These are phyloP conservation scores for Callipepla californica DNA, from an alignment of 2,113 vertebrate genomes.

Conservation along the genomic window DNA sequence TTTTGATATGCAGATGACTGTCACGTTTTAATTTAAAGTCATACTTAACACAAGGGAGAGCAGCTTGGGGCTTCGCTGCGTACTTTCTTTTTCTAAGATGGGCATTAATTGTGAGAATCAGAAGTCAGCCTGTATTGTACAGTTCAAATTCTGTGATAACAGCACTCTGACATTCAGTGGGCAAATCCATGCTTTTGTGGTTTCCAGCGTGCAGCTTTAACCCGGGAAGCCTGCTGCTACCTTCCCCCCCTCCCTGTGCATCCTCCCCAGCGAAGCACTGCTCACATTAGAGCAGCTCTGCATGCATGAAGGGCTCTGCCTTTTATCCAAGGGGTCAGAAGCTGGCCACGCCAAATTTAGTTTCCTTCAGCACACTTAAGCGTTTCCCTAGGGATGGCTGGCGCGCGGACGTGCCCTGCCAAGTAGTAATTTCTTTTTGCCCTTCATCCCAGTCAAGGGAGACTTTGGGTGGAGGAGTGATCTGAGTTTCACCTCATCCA, in stretches of 20 bases:
- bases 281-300: not conserved
- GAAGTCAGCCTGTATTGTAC: not conserved
- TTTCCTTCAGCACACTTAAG: slow-evolving; percentile 30
- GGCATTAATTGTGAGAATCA: not conserved
- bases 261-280: not conserved
- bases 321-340: slow-evolving; percentile 33
- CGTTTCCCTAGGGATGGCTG: not conserved
- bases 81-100: not conserved
- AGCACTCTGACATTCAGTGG: not conserved
- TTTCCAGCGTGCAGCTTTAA: not conserved
- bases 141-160: not conserved
- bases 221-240: rapidly evolving
- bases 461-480: not conserved
- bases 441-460: not conserved
- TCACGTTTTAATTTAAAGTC: not conserved
- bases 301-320: slow-evolving; percentile 8
- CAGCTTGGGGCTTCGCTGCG: not conserved
- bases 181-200: not conserved
- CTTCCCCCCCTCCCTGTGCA: not conserved
- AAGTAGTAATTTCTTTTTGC: not conserved
- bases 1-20: not conserved
- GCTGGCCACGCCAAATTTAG: slow-evolving; percentile 30
- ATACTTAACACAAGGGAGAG: not conserved
- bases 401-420: not conserved
- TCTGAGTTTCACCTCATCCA: not conserved